Percentiles rank a stretch among this genome's conserved stretches.
Conservation (phyloP, 2,113 vertebrate species). For the Thamnophis sirtalis region DNA sequence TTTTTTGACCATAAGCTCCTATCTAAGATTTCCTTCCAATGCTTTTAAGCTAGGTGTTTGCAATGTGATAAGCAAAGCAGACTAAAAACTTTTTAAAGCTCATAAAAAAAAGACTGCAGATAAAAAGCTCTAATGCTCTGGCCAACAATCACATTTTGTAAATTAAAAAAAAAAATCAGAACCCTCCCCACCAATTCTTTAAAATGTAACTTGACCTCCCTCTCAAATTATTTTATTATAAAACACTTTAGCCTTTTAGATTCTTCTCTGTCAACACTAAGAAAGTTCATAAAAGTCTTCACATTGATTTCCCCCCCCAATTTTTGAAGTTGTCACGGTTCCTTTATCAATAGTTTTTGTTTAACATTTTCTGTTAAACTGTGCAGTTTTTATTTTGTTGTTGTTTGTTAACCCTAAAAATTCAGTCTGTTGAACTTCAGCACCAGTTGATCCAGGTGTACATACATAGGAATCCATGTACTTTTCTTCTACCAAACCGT, state of each 20-base stretch:
- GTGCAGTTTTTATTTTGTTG: constrained; percentile 82
- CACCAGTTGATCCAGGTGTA: constrained; percentile 73
- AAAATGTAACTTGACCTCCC: constrained; percentile 81
- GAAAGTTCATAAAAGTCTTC: constrained; percentile 87
- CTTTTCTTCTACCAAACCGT: constrained; percentile 79
- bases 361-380: constrained; percentile 92
- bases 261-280: constrained; percentile 74
- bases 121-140: constrained; percentile 94
- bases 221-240: constrained; percentile 79
- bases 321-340: constrained; percentile 81
- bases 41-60: constrained; percentile 82
- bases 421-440: constrained; percentile 79
- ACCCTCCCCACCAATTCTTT: constrained; percentile 75
- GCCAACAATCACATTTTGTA: constrained; percentile 85
- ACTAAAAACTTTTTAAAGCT: constrained; percentile 97
- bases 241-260: constrained; percentile 85
- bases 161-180: constrained; percentile 85
- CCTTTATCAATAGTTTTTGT: constrained; percentile 88
- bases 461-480: constrained; percentile 71
- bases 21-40: constrained; percentile 78
- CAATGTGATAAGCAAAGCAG: constrained; percentile 96
- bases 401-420: constrained; percentile 72
- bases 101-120: constrained; percentile 94
- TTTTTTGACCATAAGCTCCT: constrained; percentile 92
- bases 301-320: constrained; percentile 75